These are phyloP conservation scores for Crossaster papposus DNA, from an alignment of 53 echinoderm and acorn worm species.

Conservation along the genomic window DNA sequence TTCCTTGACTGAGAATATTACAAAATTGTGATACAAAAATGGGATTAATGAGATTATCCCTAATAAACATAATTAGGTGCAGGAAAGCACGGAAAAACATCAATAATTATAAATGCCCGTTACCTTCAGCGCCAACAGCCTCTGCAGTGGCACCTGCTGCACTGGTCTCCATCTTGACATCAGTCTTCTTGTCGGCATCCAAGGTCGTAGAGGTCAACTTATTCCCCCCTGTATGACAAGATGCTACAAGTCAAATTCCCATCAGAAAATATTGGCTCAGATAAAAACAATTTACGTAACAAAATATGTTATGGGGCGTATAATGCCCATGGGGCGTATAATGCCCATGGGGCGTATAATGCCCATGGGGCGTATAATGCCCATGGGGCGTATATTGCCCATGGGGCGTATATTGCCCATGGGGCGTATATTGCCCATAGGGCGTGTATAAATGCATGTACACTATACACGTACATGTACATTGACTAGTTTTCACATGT, in stretches of 20 bases:
- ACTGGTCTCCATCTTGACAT: conserved; percentile 20
- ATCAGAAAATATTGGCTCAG: too few species aligned
- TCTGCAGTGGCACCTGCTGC: conserved; percentile 34
- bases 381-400: not conserved
- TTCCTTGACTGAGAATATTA: conserved; percentile 50
- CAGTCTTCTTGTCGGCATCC: conserved; percentile 34
- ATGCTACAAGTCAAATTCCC: not conserved
- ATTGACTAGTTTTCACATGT: not conserved
- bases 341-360: not conserved
- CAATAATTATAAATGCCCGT: too few species aligned
- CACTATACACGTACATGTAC: too few species aligned
- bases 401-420: not conserved
- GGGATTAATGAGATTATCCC: too few species aligned
- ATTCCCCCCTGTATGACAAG: conserved; percentile 12
- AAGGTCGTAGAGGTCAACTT: conserved; percentile 42
- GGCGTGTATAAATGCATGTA: too few species aligned
- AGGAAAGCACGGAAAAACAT: too few species aligned
- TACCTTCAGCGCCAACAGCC: conserved; percentile 26
- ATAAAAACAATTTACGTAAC: too few species aligned
- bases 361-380: not conserved
- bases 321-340: too few species aligned
- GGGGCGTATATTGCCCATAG: not conserved
- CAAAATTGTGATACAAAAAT: too few species aligned
- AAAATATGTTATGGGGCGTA: too few species aligned
- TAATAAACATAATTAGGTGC: too few species aligned